Conservation (phyloP, 2,797 vertebrate species). For the Gallinago nigripennis region DNA sequence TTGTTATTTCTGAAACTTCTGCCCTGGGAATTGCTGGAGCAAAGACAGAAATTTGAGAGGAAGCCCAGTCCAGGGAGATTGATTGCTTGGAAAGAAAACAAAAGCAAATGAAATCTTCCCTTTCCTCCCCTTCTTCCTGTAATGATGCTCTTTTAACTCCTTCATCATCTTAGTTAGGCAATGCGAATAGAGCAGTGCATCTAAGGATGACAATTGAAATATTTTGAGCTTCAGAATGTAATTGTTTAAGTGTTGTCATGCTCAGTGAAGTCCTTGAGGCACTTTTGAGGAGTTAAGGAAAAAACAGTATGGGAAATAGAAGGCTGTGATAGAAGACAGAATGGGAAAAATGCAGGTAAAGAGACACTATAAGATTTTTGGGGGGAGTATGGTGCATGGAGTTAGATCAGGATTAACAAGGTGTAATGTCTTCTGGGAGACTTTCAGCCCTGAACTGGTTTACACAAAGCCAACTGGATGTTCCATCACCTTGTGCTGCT, state of each 20-base stretch:
- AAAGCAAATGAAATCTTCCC: slow-evolving; percentile 36
- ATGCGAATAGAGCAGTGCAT: neutral
- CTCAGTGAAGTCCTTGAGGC: neutral
- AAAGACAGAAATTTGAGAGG: slow-evolving; percentile 50
- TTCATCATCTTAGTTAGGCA: neutral
- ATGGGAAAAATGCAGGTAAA: neutral
- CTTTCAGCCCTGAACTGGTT: neutral
- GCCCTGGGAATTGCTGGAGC: slow-evolving; percentile 33
- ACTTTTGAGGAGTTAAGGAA: neutral
- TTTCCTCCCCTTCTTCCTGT: slow-evolving; percentile 5
- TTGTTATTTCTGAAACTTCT: slow-evolving; percentile 11
- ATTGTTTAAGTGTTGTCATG: neutral
- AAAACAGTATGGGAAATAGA: neutral
- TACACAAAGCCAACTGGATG: neutral
- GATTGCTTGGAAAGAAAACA: slow-evolving; percentile 53
- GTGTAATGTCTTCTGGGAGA: neutral
- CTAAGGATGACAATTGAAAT: neutral
- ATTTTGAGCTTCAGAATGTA: neutral
- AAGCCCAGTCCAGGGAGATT: slow-evolving; percentile 12
- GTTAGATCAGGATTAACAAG: neutral
- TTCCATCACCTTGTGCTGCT: neutral
- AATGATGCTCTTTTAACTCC: slow-evolving; percentile 34
- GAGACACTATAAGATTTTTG: neutral
- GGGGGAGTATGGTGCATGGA: neutral
- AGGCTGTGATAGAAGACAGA: neutral